Percentiles rank a stretch among this genome's conserved stretches.
Evolutionary conservation across 2,888 invertebrate species (phyloP).

Genomic region (Melanostoma mellinum): DNA sequence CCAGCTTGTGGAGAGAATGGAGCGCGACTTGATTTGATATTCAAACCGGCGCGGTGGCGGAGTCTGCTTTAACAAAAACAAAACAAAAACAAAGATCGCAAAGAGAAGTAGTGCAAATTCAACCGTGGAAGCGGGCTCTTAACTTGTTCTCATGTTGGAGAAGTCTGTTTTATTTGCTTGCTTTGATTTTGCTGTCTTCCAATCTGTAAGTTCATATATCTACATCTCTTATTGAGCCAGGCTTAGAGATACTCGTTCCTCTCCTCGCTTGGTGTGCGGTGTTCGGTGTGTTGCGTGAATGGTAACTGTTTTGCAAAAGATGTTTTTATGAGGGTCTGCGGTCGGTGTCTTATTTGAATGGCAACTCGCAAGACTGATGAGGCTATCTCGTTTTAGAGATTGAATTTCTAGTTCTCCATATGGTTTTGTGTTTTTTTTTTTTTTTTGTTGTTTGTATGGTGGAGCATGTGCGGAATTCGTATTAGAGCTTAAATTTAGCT

Average conservation of each 20-base stretch:
- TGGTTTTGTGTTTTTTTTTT: too few relatives aligned
- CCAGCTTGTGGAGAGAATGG: slow-evolving; percentile 53
- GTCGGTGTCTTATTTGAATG: slow-evolving; percentile 35
- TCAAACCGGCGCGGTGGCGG: slow-evolving; percentile 22
- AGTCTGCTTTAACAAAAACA: slow-evolving; percentile 4
- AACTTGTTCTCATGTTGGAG: slow-evolving; percentile 55
- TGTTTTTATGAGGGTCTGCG: slow-evolving; percentile 21
- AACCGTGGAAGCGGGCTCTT: slow-evolving; percentile 46
- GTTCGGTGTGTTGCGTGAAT: slow-evolving; percentile 11
- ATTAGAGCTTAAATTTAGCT: too few relatives aligned
- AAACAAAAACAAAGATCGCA: slow-evolving; percentile 22
- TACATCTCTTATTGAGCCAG: slow-evolving; percentile 50
- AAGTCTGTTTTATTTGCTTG: slow-evolving; percentile 4
- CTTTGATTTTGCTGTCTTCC: slow-evolving; percentile 1
- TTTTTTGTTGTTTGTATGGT: too few relatives aligned
- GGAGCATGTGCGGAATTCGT: too few relatives aligned
- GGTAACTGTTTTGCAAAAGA: slow-evolving; percentile 42
- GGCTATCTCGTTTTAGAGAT: slow-evolving; percentile 18
- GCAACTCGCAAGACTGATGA: slow-evolving; percentile 8
- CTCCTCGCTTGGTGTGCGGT: too few relatives aligned
- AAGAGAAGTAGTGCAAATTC: slow-evolving; percentile 65
- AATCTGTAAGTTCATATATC: slow-evolving; percentile 4
- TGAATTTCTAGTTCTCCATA: too few relatives aligned
- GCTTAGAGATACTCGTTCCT: slow-evolving; percentile 22
- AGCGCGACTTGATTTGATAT: slow-evolving; percentile 61